A percentile compares a stretch with the other conserved stretches of the same genome.
Evolutionary conservation across 2,113 vertebrate genomes (phyloP).

Genomic region (Callionymus lyra): DNA sequence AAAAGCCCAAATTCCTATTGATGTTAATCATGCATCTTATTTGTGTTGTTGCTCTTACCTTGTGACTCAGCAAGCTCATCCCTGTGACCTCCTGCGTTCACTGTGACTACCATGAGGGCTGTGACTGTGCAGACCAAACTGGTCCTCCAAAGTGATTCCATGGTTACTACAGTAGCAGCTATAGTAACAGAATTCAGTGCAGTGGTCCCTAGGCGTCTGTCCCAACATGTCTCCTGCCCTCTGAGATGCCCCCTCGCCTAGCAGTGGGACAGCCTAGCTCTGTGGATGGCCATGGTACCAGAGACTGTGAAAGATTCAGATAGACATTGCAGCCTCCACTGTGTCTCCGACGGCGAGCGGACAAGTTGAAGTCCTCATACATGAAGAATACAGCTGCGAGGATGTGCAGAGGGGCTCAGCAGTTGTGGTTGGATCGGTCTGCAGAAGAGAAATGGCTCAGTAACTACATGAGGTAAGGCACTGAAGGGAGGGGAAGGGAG

Average conservation of each 20-base stretch:
- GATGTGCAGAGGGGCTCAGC: slow-evolving; percentile 9
- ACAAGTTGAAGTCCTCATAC: slow-evolving; percentile 21
- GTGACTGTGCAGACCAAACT: slow-evolving; percentile 73
- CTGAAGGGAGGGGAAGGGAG: slow-evolving; percentile 17
- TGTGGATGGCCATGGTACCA: slow-evolving; percentile 48
- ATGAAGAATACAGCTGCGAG: slow-evolving; percentile 1
- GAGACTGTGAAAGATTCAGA: slow-evolving; percentile 12
- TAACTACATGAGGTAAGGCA: slow-evolving; percentile 18
- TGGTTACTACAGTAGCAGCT: slow-evolving; percentile 74
- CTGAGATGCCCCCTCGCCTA: slow-evolving; percentile 60
- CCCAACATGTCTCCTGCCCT: slow-evolving; percentile 95
- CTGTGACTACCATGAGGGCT: slow-evolving; percentile 64
- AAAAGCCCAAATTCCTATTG: too few species aligned
- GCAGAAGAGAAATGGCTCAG: slow-evolving; percentile 29
- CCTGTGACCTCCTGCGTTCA: slow-evolving; percentile 54
- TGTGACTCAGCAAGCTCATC: slow-evolving; percentile 69
- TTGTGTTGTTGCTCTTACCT: slow-evolving; percentile 65
- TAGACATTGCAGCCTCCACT: slow-evolving; percentile 23
- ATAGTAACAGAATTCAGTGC: slow-evolving; percentile 69
- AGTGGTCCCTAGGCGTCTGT: slow-evolving; percentile 74
- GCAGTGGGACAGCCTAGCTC: slow-evolving; percentile 57
- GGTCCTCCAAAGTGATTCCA: slow-evolving; percentile 84
- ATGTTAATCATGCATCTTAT: too few species aligned
- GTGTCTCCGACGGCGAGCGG: slow-evolving; percentile 8
- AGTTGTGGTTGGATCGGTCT: slow-evolving; percentile 14